phyloP scores from a whole-genome alignment of 2,888 invertebrate species.

The Pheosia gnoma region DNA sequence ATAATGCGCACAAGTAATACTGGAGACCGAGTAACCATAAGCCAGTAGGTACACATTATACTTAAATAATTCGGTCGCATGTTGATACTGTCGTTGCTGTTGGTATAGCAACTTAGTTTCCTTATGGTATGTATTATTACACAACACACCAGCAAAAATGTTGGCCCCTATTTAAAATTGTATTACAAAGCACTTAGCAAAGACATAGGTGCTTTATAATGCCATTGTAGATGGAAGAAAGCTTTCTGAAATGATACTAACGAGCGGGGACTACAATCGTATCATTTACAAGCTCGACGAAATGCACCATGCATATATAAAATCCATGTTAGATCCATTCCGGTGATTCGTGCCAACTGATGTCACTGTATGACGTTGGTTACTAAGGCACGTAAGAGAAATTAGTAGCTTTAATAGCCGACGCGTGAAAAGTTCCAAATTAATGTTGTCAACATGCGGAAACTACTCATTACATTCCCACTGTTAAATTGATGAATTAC shows the following conservation, averaged over 20 bases:
- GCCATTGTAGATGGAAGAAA: background rate
- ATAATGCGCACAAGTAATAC: conserved; percentile 34
- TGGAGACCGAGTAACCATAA: conserved; percentile 31
- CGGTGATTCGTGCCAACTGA: background rate
- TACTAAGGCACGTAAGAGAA: background rate
- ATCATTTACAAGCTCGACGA: background rate
- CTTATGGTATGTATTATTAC: too few relatives aligned
- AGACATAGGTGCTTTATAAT: too few relatives aligned
- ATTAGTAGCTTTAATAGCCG: background rate
- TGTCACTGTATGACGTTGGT: background rate
- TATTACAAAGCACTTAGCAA: too few relatives aligned
- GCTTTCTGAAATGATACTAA: background rate
- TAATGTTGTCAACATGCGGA: background rate
- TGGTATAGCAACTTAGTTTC: too few relatives aligned
- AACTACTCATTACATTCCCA: background rate
- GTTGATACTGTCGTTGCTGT: too few relatives aligned
- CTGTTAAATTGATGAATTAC: background rate
- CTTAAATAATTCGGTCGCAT: conserved; percentile 29
- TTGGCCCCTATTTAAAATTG: too few relatives aligned
- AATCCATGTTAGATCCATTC: background rate
- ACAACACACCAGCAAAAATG: too few relatives aligned
- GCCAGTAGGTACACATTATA: conserved; percentile 22
- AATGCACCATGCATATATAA: background rate
- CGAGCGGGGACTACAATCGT: background rate
- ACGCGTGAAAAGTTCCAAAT: background rate